These are phyloP conservation scores for Drosophila anomelani DNA, from an alignment of 2,888 invertebrate species.

Conservation along the genomic window DNA sequence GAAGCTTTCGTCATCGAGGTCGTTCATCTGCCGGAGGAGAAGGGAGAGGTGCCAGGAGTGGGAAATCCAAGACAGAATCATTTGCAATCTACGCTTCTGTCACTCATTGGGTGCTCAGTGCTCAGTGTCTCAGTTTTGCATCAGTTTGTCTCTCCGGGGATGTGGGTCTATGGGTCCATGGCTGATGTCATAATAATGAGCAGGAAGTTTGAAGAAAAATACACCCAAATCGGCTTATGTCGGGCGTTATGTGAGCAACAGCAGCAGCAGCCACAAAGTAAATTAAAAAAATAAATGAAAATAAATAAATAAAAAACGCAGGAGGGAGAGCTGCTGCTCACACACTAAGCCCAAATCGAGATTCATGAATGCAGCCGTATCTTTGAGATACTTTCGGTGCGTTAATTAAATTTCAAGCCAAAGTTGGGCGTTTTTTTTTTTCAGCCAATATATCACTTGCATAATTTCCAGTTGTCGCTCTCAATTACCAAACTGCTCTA, in stretches of 20 bases:
- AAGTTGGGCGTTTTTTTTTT: slow-evolving; percentile 57
- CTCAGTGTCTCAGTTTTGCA: slow-evolving; percentile 23
- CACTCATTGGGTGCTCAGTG: slow-evolving; percentile 24
- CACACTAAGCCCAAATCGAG: slow-evolving; percentile 50
- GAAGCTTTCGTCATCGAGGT: slow-evolving; percentile 59
- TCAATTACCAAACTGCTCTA: slow-evolving; percentile 63
- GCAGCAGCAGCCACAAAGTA: slow-evolving; percentile 16
- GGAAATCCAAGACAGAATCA: slow-evolving; percentile 7
- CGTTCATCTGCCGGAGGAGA: slow-evolving; percentile 68
- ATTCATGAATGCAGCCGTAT: slow-evolving; percentile 41
- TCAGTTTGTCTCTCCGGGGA: slow-evolving; percentile 5
- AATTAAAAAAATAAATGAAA: slow-evolving; percentile 5
- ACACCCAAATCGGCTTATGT: slow-evolving; percentile 73
- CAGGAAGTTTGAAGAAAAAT: slow-evolving; percentile 64
- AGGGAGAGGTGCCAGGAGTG: slow-evolving; percentile 33
- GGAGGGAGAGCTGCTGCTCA: slow-evolving; percentile 30
- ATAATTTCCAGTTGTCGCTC: slow-evolving; percentile 55
- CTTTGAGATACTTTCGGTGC: slow-evolving; percentile 39
- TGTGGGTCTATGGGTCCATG: slow-evolving; percentile 37
- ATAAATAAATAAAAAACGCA: slow-evolving; percentile 2
- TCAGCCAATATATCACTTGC: slow-evolving; percentile 53
- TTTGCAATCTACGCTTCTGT: slow-evolving; percentile 31
- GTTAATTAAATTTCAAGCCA: slow-evolving; percentile 69
- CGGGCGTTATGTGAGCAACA: slow-evolving; percentile 54
- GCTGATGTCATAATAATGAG: slow-evolving; percentile 65